Evolutionary conservation across 2,888 invertebrate genomes (phyloP).

Genomic region (Meghimatium bilineatum): DNA sequence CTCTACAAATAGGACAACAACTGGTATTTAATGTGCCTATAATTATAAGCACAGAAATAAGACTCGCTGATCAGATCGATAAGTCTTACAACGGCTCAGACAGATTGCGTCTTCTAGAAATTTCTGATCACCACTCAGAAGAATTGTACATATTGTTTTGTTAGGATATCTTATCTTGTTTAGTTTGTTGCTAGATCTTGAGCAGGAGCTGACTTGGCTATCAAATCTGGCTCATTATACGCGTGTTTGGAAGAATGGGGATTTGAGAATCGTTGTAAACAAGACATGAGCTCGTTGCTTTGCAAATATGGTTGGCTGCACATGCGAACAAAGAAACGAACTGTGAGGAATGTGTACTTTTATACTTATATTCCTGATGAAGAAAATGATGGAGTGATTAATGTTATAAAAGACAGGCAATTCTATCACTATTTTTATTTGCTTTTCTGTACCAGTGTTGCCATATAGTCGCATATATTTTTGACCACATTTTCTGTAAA

Average conservation of each 20-base stretch:
- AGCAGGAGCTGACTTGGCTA: not conserved
- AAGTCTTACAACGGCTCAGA: slow-evolving; percentile 15
- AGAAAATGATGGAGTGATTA: too few species aligned
- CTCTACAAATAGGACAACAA: not conserved
- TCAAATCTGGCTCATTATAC: not conserved
- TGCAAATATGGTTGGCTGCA: not conserved
- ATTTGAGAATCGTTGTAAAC: too few species aligned
- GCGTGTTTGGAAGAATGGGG: too few species aligned
- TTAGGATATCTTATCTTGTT: not conserved
- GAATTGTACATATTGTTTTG: not conserved
- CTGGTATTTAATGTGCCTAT: not conserved
- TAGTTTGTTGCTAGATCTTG: not conserved
- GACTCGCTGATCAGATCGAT: not conserved
- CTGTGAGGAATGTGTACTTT: too few species aligned
- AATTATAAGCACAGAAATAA: slow-evolving; percentile 12
- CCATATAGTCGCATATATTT: too few species aligned
- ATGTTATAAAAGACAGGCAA: too few species aligned
- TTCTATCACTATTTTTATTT: too few species aligned
- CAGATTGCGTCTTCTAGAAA: not conserved
- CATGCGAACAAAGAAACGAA: not conserved
- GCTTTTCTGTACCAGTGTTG: too few species aligned
- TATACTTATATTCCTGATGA: too few species aligned
- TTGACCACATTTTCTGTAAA: too few species aligned
- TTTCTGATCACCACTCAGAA: slow-evolving; percentile 2
- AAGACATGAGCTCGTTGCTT: too few species aligned